Evolutionary conservation across 2,888 invertebrate species (phyloP).

Genomic region (Andrena bucephala): DNA sequence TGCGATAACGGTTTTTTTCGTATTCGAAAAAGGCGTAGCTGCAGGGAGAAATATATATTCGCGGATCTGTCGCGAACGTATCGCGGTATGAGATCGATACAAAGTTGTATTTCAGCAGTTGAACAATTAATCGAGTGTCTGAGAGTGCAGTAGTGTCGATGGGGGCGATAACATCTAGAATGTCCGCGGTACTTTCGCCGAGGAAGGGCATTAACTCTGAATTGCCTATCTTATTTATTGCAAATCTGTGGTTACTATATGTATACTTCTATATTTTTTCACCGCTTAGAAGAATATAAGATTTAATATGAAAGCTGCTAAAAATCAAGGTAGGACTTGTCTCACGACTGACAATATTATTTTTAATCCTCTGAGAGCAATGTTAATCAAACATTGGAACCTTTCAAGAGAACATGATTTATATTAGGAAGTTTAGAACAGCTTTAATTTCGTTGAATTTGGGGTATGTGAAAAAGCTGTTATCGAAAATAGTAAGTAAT

Average conservation of each 20-base stretch:
- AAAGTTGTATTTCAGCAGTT: not conserved
- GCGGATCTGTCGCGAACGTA: constrained; percentile 35
- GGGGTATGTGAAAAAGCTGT: too few relatives aligned
- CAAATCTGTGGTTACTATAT: too few relatives aligned
- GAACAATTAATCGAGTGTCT: constrained; percentile 19
- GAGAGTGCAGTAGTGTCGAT: not conserved
- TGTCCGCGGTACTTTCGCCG: not conserved
- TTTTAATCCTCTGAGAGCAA: too few relatives aligned
- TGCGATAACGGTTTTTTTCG: constrained; percentile 11
- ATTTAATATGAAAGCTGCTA: not conserved
- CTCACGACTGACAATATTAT: too few relatives aligned
- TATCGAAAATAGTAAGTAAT: too few relatives aligned
- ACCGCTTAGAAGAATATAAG: too few relatives aligned
- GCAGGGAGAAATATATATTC: not conserved
- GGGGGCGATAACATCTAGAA: not conserved
- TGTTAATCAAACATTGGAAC: too few relatives aligned
- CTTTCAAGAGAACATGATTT: not conserved
- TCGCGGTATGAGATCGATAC: constrained; percentile 18
- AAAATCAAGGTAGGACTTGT: not conserved
- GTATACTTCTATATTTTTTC: too few relatives aligned
- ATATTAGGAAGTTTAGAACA: not conserved
- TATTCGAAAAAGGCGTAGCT: not conserved
- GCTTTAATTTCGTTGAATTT: not conserved
- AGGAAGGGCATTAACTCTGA: too few relatives aligned
- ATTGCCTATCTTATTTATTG: not conserved